Evolutionary conservation across 2,113 vertebrate genomes (phyloP), one percentile per base, ranked within the genome.

Genomic region (Ceyx melanurus): DNA sequence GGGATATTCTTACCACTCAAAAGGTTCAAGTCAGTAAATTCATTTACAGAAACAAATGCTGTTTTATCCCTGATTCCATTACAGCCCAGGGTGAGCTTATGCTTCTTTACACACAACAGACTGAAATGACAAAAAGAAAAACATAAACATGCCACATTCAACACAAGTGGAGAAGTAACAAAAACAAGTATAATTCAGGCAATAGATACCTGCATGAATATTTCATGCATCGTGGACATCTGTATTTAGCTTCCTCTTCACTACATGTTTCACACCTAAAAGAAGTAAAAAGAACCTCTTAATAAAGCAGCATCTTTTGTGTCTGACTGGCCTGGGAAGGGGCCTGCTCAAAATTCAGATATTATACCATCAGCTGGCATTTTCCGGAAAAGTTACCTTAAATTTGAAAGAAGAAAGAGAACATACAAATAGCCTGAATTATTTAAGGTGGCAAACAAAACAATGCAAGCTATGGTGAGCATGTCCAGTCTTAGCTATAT

Each of bases 61-160:
- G 98, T 98, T 97, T 98, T 99, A 95, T 99, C 98, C 90, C 99
- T 97, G 48, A 99, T 88, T 46, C 99, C 99, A 2, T 96, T 99
- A 96, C 99, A 99, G 40, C 96, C 97, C 8, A 97, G 95, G 6
- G 96, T 96, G 17, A 97, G 95, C 91, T 99, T 99, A 92, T 99
- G 99, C 71, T 97, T 98, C 96, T 99, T 99, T 48, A 99, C 99
- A 92, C 99, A 99, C 13, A 93, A 65, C 15, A 99, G 97, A 92
- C 99, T 99, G 83, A 81, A 96, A 95, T 29, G 58, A 88, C 58
- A 85, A 80, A 37, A 88, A 79, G n/a, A 87, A 48, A 61, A 43
- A 13, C 7, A 12, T 50, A 50, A 71, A 51, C 10, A 37, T 3
- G 70, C 23, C 48, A 5, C 11, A 0, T 61, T 29, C 37, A 79